Base-by-base conservation (phyloP, 2,797 vertebrate species). In the Anabacerthia variegaticeps region DNA sequence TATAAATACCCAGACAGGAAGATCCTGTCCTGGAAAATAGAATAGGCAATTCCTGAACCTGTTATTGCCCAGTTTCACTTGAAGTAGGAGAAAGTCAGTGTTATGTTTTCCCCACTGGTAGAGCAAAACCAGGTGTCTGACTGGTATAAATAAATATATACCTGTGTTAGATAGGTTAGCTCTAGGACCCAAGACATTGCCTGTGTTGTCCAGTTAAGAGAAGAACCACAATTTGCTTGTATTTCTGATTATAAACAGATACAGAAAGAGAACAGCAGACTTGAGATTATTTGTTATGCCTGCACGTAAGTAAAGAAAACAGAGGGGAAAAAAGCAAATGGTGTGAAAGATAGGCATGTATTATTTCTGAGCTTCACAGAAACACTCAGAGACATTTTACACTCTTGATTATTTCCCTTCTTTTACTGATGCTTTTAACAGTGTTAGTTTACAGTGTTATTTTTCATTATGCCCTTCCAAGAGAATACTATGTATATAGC, bases 1-100 rank as follows among this genome's bases (percentile, higher is more conserved):
- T 91, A 82, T 77, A 95, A 95, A 95, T 92, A 94, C 17, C 63
- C 74, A 93, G 84, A 93, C 88, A 95, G 92, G 84, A 96, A 95
- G 63, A 95, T 88, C 88, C 92, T 96, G 72, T 88, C 65, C 81
- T 96, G 84, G 89, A 95, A 97, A 92, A 91, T 89, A 93, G 78
- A 96, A 91, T 61, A 92, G 81, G 78, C 86, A 91, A 85, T 92
- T 96, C 72, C 78, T 96, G 91, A 92, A 89, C n/a, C 41, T 91
- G 91, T 77, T 96, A 83, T 87, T 93, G 86, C 55, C 78, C 84
- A 68, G 78, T 77, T 94, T 87, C 41, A 22, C 77, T 85, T 89
- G 46, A 91, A 82, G 56, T 32, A 85, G 28, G 30, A 86, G 78
- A 92, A 95, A 87, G 19, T 34, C 16, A 12, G 27, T 54, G 59